Conservation (phyloP, 2,113 vertebrate genomes). For the Anseranas semipalmata region DNA sequence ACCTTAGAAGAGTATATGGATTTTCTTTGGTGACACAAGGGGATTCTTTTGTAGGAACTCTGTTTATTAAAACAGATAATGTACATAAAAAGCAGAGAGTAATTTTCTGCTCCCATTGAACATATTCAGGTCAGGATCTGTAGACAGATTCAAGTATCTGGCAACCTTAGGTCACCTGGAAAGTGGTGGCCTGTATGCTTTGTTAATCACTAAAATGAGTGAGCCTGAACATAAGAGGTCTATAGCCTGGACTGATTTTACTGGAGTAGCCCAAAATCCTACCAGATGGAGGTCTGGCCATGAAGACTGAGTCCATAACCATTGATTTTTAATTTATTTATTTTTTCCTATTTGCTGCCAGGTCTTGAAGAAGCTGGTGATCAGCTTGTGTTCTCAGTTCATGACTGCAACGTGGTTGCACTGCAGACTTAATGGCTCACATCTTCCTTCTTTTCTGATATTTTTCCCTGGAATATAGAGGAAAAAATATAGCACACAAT, state of each 20-base stretch:
- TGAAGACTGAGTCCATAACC: not conserved
- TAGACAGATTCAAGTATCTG: not conserved
- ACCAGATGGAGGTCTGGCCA: not conserved
- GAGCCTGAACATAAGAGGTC: not conserved
- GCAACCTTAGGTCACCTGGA: not conserved
- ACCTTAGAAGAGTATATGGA: not conserved
- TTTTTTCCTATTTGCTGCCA: not conserved
- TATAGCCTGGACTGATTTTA: not conserved
- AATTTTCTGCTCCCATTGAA: not conserved
- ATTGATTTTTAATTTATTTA: not conserved
- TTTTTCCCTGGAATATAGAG: not conserved
- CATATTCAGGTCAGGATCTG: not conserved
- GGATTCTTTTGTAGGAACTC: not conserved
- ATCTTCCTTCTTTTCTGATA: not conserved
- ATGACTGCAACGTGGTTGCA: not conserved
- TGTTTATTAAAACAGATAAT: not conserved
- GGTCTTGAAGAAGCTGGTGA: not conserved
- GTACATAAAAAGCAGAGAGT: not conserved
- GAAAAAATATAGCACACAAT: not conserved
- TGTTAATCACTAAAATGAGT: not conserved
- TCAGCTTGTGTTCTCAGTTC: not conserved
- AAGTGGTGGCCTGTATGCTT: not conserved
- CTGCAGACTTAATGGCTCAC: not conserved
- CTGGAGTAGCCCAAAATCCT: not conserved
- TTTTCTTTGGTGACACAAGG: not conserved